Evolutionary conservation across 2,888 invertebrate species (phyloP), one percentile per base, ranked within the genome.

Genomic region (Digitonthophagus gazella): DNA sequence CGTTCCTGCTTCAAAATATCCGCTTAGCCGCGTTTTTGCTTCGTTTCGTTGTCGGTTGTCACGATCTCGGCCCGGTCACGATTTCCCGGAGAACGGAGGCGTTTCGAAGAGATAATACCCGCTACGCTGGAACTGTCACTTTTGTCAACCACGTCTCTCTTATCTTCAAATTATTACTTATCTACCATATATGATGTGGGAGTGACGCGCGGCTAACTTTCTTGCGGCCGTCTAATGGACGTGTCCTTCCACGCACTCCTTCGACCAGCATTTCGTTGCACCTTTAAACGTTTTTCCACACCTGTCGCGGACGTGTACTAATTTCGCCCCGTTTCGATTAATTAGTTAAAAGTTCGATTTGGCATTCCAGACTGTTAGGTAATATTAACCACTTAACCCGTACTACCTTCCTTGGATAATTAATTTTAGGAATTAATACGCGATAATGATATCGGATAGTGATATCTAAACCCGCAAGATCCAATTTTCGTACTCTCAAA

Each of bases 51-150:
- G 72, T 74, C 75, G 77, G 78, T 76, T 80, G 80, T 81, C 81
- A 81, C 80, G 81, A 81, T 78, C 79, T 73, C 76, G 77, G 76
- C 74, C 78, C 72, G 79, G 81, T 81, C 81, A 81, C 81, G 81
- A 81, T 75, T 79, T 76, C 76, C 72, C 76, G 74, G 78, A 77
- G 78, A 77, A 73, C 72, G 75, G 75, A 72, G 74, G 74, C 61
- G 61, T 18, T 61, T 61, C 61, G 19, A 15, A 71, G 69, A 72
- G 69, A 63, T 67, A 71, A 71, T 71, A 67, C 68, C 68, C 69
- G 67, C 69, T 20, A 61, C 61, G 20, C 65, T 63, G 66, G 58
- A 58, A 64, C 68, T 65, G 65, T 65, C 70, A 64, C 68, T 61
- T 20, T 57, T 61, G 61, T 61, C 61, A 61, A 61, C 61, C 61